Conservation (phyloP, 2,113 vertebrate genomes). For the Clarias batrachus region DNA sequence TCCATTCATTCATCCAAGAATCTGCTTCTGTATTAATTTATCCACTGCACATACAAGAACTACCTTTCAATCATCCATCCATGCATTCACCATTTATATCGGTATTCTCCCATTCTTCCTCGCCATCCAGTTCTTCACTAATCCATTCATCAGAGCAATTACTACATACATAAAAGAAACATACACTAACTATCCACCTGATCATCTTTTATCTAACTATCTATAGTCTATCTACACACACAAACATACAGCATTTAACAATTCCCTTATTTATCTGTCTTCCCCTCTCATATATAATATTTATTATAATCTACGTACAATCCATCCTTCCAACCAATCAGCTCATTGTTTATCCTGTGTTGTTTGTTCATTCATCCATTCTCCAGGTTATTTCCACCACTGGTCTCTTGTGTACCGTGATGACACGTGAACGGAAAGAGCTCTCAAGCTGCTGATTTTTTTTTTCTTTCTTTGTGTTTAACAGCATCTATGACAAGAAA, state of each 20-base stretch:
- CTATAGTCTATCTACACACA: no score
- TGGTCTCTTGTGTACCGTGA: constrained; percentile 1
- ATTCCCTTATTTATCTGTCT: background rate
- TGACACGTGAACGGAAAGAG: background rate
- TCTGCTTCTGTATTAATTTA: no score
- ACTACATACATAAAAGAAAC: no score
- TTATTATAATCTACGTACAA: background rate
- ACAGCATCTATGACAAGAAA: background rate
- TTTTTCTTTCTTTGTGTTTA: background rate
- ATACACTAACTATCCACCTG: no score
- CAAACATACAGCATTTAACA: background rate
- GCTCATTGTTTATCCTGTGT: constrained; percentile 3
- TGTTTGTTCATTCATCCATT: constrained; percentile 10
- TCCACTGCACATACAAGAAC: no score
- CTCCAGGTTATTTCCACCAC: background rate
- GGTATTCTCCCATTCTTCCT: background rate
- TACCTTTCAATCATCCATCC: background rate
- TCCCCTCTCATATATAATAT: background rate
- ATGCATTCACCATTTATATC: background rate
- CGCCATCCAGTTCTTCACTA: background rate
- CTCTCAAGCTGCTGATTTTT: background rate
- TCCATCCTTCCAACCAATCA: background rate
- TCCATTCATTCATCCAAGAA: background rate
- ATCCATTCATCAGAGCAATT: background rate
- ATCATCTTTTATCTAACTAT: no score